A percentile compares a stretch with the other conserved stretches of the same genome.
phyloP scores from a whole-genome alignment of 2,888 invertebrate species.

The Nemurella pictetii region DNA sequence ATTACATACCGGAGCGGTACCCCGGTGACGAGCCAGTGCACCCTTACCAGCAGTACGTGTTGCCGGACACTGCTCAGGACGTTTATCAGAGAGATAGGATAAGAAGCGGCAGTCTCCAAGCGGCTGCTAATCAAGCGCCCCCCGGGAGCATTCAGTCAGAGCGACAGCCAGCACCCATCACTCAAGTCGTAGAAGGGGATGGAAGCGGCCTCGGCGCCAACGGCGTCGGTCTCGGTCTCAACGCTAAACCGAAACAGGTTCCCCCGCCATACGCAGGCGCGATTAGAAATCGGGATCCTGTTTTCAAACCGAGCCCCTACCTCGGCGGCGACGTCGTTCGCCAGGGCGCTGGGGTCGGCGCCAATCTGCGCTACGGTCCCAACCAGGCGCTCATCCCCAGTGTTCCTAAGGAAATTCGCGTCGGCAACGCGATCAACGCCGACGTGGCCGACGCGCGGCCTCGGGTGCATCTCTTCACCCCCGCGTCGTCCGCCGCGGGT shows the following conservation, averaged over 20 bases:
- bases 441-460: background rate
- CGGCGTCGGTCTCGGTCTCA: constrained; percentile 15
- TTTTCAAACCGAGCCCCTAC: background rate
- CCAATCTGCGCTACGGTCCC: background rate
- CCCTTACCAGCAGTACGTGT: background rate
- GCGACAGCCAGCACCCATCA: constrained; percentile 10
- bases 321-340: background rate
- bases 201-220: constrained; percentile 15
- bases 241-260: background rate
- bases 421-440: background rate
- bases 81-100: background rate
- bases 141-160: background rate
- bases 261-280: background rate
- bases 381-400: background rate
- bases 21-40: background rate
- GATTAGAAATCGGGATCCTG: background rate
- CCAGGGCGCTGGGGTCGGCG: background rate
- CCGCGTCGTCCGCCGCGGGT: background rate
- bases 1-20: background rate
- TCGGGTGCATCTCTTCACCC: background rate
- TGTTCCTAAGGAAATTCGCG: background rate
- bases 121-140: background rate
- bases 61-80: background rate
- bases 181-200: background rate
- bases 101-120: background rate